These are phyloP conservation scores for Incurvaria masculella DNA, from an alignment of 2,888 invertebrate species.

Conservation along the genomic window DNA sequence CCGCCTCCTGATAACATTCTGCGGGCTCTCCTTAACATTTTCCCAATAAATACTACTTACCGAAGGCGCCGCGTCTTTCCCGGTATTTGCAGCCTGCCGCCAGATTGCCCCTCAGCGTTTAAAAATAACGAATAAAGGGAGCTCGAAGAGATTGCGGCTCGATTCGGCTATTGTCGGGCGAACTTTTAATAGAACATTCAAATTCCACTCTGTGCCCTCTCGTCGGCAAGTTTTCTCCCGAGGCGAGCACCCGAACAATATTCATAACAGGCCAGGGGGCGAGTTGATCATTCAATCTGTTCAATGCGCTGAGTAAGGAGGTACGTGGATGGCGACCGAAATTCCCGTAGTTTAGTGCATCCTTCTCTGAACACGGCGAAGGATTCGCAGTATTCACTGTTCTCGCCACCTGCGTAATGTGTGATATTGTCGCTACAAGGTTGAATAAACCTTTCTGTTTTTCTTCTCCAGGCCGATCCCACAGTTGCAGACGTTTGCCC, in stretches of 20 bases:
- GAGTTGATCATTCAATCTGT: too few relatives aligned
- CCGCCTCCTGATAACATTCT: background rate
- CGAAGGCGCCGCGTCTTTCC: slow-evolving; percentile 15
- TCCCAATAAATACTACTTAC: slow-evolving; percentile 8
- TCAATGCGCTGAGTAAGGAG: too few relatives aligned
- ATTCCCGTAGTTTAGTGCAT: too few relatives aligned
- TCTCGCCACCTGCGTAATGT: too few relatives aligned
- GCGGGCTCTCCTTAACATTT: slow-evolving; percentile 1
- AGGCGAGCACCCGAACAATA: background rate
- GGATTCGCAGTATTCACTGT: too few relatives aligned
- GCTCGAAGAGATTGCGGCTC: background rate
- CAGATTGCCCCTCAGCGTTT: background rate
- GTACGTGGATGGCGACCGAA: too few relatives aligned
- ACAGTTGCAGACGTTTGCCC: too few relatives aligned
- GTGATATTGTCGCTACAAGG: too few relatives aligned
- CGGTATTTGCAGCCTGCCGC: slow-evolving; percentile 20
- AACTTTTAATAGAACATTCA: background rate
- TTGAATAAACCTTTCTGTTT: too few relatives aligned
- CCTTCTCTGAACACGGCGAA: too few relatives aligned
- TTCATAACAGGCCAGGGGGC: background rate
- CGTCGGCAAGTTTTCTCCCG: background rate
- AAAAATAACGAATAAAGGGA: background rate
- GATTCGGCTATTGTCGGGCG: background rate
- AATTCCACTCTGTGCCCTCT: background rate
- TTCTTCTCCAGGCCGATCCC: too few relatives aligned